These are phyloP conservation scores for Helicolenus hilgendorfi DNA, from an alignment of 2,797 vertebrate genomes.

Conservation along the genomic window DNA sequence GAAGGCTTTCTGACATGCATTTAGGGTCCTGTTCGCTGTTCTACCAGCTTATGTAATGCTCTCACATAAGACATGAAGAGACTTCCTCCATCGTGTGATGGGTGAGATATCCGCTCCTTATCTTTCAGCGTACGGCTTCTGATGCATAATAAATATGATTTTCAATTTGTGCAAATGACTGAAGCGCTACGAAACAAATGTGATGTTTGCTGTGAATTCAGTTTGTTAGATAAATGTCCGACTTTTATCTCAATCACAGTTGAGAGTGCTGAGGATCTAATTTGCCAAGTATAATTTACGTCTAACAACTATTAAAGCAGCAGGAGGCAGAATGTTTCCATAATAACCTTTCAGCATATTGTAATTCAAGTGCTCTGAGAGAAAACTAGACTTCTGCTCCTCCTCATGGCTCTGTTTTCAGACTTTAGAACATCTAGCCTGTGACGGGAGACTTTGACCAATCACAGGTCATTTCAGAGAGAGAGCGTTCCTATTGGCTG, in stretches of 20 bases:
- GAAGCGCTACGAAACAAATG: constrained; percentile 1
- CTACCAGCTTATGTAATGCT: constrained; percentile 42
- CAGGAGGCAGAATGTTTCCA: no score
- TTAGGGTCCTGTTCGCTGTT: constrained; percentile 39
- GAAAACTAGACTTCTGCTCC: no score
- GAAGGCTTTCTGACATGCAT: constrained; percentile 60
- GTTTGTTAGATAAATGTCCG: background rate
- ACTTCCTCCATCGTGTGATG: constrained; percentile 32
- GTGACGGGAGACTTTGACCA: no score
- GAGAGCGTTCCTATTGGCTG: no score
- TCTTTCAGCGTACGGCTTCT: constrained; percentile 38
- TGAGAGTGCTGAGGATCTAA: background rate
- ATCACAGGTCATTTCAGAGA: no score
- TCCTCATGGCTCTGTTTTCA: no score
- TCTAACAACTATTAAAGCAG: background rate
- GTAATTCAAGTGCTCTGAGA: no score
- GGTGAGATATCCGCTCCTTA: constrained; percentile 43
- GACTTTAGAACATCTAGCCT: no score
- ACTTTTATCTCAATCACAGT: background rate
- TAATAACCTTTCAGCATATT: no score
- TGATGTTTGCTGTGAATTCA: background rate
- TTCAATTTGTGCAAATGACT: constrained; percentile 27
- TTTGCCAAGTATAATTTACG: background rate
- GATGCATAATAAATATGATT: constrained; percentile 47
- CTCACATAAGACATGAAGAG: constrained; percentile 49